phyloP scores from a whole-genome alignment of 2,113 vertebrate genomes.

The Bufo gargarizans region DNA sequence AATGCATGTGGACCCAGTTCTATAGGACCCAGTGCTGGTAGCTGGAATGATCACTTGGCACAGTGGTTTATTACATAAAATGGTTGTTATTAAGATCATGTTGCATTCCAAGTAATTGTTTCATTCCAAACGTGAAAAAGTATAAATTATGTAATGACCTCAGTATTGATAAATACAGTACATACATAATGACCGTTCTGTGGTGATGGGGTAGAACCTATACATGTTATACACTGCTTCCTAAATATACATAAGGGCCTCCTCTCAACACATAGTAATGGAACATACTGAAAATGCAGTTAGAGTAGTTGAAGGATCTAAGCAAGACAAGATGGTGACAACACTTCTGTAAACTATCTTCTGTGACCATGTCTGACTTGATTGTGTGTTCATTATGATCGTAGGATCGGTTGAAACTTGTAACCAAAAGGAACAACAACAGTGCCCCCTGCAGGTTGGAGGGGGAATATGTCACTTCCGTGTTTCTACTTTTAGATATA shows the following conservation, averaged over 20 bases:
- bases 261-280: not conserved
- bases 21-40: no score
- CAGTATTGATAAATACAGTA: slow-evolving; percentile 34
- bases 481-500: not conserved
- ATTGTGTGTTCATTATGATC: not conserved
- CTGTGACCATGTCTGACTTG: not conserved
- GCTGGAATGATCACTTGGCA: not conserved
- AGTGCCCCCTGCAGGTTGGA: not conserved
- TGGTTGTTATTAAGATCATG: slow-evolving; percentile 31
- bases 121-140: slow-evolving; percentile 45
- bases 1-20: not conserved
- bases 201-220: not conserved
- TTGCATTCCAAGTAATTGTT: slow-evolving; percentile 28
- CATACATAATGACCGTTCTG: slow-evolving; percentile 2
- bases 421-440: not conserved
- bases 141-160: slow-evolving; percentile 48
- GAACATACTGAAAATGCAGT: not conserved
- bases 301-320: not conserved
- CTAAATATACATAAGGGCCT: slow-evolving; percentile 19
- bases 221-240: not conserved
- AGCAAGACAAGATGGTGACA: not conserved
- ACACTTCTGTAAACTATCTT: not conserved
- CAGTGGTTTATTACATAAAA: slow-evolving; percentile 24
- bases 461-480: not conserved
- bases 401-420: not conserved